These are phyloP conservation scores for Brachynemurus nebulosus DNA, from an alignment of 2,888 invertebrate genomes.

Conservation along the genomic window DNA sequence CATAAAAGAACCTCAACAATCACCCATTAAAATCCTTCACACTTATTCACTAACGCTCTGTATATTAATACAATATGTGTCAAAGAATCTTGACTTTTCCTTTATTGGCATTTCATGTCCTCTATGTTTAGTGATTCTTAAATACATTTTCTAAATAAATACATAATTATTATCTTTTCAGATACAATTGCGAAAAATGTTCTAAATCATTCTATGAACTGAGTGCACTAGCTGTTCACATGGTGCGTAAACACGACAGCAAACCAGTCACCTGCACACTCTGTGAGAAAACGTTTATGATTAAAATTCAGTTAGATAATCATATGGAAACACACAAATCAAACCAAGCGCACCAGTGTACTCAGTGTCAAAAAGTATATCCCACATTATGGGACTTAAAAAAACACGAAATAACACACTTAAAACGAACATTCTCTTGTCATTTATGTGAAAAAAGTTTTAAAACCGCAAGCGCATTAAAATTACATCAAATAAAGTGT, in stretches of 20 bases:
- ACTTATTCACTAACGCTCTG: too few species aligned
- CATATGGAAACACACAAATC: background rate
- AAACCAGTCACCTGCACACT: background rate
- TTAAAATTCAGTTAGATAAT: background rate
- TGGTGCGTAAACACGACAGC: background rate
- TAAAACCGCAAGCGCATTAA: too few species aligned
- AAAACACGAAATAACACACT: background rate
- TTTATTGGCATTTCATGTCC: too few species aligned
- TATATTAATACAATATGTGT: too few species aligned
- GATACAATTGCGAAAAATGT: background rate
- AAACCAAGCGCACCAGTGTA: background rate
- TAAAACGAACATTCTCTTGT: too few species aligned
- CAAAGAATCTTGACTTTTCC: too few species aligned
- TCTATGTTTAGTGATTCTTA: too few species aligned
- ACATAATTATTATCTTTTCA: background rate
- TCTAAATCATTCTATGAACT: background rate
- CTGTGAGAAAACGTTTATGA: background rate
- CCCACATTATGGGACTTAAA: background rate
- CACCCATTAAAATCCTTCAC: too few species aligned
- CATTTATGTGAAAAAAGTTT: too few species aligned
- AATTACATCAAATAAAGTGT: too few species aligned
- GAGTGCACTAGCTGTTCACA: background rate
- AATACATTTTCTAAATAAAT: too few species aligned
- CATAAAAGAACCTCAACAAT: too few species aligned
- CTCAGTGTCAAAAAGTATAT: background rate